Conservation (phyloP, 2,113 vertebrate species). For the Notarius lentiginosus region DNA sequence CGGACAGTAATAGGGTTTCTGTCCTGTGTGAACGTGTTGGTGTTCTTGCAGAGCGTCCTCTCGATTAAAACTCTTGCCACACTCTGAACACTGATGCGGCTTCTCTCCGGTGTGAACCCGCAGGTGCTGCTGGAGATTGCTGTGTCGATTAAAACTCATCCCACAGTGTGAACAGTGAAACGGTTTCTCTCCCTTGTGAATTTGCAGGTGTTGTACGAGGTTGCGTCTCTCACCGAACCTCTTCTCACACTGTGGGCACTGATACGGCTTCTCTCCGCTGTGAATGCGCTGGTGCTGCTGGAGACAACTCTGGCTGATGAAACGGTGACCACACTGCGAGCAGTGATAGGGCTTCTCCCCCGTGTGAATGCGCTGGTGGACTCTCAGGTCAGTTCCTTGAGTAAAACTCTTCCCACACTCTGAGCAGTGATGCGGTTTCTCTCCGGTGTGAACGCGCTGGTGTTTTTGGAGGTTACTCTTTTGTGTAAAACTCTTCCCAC, state of each 20-base stretch:
- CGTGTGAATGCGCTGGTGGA: background rate
- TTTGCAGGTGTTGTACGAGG: background rate
- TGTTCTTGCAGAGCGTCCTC: background rate
- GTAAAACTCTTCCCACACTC: background rate
- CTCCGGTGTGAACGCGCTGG: background rate
- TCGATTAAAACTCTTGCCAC: background rate
- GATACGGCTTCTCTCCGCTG: background rate
- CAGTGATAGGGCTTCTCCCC: background rate
- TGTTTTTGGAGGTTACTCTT: background rate
- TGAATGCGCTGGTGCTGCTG: constrained; percentile 1
- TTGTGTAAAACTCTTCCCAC: background rate
- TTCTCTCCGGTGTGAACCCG: background rate
- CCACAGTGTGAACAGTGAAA: background rate
- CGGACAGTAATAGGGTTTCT: background rate
- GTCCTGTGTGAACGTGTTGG: background rate
- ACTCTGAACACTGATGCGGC: background rate
- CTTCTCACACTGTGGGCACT: background rate
- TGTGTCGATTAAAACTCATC: background rate
- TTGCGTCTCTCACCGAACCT: background rate
- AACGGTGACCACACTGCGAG: background rate
- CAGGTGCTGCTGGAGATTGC: background rate
- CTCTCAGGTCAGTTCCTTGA: background rate
- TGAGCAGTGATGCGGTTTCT: background rate
- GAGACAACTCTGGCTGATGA: background rate
- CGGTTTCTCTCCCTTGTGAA: background rate